Evolutionary conservation across 2,113 vertebrate genomes (phyloP), one percentile per base, ranked within the genome.

Genomic region (Centropristis striata): DNA sequence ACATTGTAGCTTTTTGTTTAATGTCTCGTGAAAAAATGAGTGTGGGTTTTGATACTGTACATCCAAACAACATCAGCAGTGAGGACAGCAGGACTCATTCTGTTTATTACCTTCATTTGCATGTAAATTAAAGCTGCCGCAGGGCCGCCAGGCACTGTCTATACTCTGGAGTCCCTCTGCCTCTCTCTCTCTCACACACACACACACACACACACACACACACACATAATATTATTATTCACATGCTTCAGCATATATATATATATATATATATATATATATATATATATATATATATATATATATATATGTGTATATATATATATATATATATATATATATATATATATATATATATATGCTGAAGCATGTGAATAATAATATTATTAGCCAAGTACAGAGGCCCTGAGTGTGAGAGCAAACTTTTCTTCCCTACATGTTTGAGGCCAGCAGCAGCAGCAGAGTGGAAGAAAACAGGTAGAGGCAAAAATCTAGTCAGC

Each of bases 41-140:
- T 41, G 14, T 66, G 10, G 18, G 46, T 41, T 41, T 14, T 46
- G 23, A 57, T 60, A 71, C 25, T 69, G 58, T 73, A 75, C 55
- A 55, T 59, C 18, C 58, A 73, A 27, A 16, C 36, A 28, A 91
- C 91, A 93, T 93, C 71, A 93, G 88, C 83, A 89, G 92, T 93
- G 95, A 92, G 92, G 55, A 47, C 66, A 90, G 95, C 95, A 95
- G 89, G 90, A 90, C 91, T 89, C 91, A 91, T 94, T 94, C 95
- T 92, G 46, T 95, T 96, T 96, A 96, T 97, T 96, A 93, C 95
- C 95, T 95, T 95, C 93, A 97, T 97, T 97, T 97, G 96, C 96
- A 97, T 97, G 95, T 96, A 97, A 96, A 97, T 97, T 94, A 97
- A 96, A 96, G 94, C 93, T 92, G 96, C 96, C 92, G 93, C 95